Conservation (phyloP, 2,113 vertebrate species). For the Anoplopoma fimbria region DNA sequence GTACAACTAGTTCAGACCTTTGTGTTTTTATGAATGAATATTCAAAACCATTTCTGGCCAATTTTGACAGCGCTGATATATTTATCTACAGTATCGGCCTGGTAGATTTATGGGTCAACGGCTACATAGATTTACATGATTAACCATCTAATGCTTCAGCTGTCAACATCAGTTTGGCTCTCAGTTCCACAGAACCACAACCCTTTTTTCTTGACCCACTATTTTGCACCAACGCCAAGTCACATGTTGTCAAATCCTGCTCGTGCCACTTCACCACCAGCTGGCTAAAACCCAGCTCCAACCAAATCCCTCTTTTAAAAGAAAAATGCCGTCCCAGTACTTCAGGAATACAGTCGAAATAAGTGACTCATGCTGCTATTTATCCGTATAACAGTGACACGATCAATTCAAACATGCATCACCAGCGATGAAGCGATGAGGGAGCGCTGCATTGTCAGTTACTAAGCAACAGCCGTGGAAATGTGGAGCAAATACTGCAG, state of each 20-base stretch:
- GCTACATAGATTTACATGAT: not conserved
- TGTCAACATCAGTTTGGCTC: not conserved
- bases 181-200: not conserved
- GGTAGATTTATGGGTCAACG: not conserved
- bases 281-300: not conserved
- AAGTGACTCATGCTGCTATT: not conserved
- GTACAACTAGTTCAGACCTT: no score
- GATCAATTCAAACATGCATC: not conserved
- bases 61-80: not conserved
- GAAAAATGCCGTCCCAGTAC: not conserved
- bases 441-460: constrained; percentile 44
- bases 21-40: no score
- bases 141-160: not conserved
- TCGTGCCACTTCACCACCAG: not conserved
- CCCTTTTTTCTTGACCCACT: not conserved
- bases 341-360: not conserved
- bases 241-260: not conserved
- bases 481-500: constrained; percentile 33
- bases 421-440: not conserved
- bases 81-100: not conserved
- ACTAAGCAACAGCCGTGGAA: constrained; percentile 64
- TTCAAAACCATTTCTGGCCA: no score
- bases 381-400: not conserved
- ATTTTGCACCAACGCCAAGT: not conserved
- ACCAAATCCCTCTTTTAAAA: not conserved